Percentiles rank a stretch among this genome's conserved stretches.
Evolutionary conservation across 1,140 invertebrate species (phyloP).

Genomic region (Hyphantria cunea): DNA sequence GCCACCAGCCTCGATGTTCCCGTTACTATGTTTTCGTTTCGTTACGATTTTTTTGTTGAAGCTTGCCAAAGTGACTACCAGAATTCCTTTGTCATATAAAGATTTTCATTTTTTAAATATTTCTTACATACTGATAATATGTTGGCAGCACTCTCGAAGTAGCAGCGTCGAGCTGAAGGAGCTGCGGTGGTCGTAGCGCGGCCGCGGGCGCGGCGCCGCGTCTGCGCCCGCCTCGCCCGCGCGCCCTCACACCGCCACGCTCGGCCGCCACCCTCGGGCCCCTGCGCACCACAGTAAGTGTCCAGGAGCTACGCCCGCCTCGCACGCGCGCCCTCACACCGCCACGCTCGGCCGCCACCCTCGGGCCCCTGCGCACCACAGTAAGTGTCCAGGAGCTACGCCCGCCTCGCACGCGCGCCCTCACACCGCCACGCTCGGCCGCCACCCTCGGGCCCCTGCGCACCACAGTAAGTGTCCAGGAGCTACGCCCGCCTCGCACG

Average conservation of each 20-base stretch:
- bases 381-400: slow-evolving; percentile 45
- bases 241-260: slow-evolving; percentile 12
- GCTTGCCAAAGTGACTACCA: too few relatives aligned
- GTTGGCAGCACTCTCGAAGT: slow-evolving; percentile 16
- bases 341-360: slow-evolving; percentile 16
- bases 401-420: slow-evolving; percentile 54
- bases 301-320: slow-evolving; percentile 44
- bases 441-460: slow-evolving; percentile 14
- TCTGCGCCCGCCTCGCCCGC: slow-evolving; percentile 65
- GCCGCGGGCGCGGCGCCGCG: slow-evolving; percentile 53
- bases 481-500: slow-evolving; percentile 56
- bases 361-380: slow-evolving; percentile 31
- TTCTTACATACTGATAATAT: not conserved
- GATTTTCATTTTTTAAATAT: too few relatives aligned
- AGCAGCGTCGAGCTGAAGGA: slow-evolving; percentile 72
- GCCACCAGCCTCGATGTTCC: too few relatives aligned
- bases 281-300: slow-evolving; percentile 47
- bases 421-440: slow-evolving; percentile 12
- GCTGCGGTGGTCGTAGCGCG: slow-evolving; percentile 73
- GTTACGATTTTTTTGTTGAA: too few relatives aligned
- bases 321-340: slow-evolving; percentile 43
- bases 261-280: slow-evolving; percentile 16
- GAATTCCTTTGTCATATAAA: too few relatives aligned
- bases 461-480: slow-evolving; percentile 46
- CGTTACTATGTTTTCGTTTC: too few relatives aligned